Evolutionary conservation across 2,888 invertebrate species (phyloP).

Genomic region (Hemaris fuciformis): DNA sequence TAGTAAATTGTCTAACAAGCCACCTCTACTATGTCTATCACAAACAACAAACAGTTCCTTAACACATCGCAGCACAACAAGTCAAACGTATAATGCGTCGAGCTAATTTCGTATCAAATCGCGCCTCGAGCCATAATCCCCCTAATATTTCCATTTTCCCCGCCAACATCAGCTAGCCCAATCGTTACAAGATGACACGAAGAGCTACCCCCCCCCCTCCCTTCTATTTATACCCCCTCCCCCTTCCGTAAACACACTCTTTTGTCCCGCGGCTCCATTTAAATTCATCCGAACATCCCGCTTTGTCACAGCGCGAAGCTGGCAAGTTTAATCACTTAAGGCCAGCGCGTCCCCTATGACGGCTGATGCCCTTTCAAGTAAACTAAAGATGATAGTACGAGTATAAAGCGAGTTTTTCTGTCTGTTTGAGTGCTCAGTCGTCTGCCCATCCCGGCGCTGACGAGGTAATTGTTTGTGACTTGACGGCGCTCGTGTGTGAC

Average conservation of each 20-base stretch:
- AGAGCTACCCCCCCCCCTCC: slow-evolving; percentile 38
- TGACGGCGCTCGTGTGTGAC: background rate
- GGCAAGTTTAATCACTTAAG: slow-evolving; percentile 76
- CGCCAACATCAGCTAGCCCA: slow-evolving; percentile 22
- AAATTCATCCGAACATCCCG: slow-evolving; percentile 70
- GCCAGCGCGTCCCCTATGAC: slow-evolving; percentile 40
- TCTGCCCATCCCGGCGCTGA: slow-evolving; percentile 43
- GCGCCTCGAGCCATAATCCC: too few species aligned
- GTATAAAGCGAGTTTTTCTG: slow-evolving; percentile 49
- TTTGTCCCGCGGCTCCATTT: slow-evolving; percentile 65
- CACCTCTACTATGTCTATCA: too few species aligned
- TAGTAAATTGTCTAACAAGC: too few species aligned
- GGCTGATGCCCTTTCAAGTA: slow-evolving; percentile 45
- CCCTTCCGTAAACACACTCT: too few species aligned
- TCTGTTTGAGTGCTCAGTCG: slow-evolving; percentile 46
- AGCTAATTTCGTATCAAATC: background rate
- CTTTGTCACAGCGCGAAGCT: slow-evolving; percentile 62
- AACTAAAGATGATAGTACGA: slow-evolving; percentile 53
- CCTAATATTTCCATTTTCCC: background rate
- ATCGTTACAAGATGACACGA: slow-evolving; percentile 52
- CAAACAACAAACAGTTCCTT: too few species aligned
- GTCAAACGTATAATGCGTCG: too few species aligned
- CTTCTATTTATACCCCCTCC: slow-evolving; percentile 37
- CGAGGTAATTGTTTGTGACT: slow-evolving; percentile 42
- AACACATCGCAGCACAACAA: too few species aligned